Evolutionary conservation across 2,888 invertebrate species (phyloP).

Genomic region (Pandemis cinnamomeana): DNA sequence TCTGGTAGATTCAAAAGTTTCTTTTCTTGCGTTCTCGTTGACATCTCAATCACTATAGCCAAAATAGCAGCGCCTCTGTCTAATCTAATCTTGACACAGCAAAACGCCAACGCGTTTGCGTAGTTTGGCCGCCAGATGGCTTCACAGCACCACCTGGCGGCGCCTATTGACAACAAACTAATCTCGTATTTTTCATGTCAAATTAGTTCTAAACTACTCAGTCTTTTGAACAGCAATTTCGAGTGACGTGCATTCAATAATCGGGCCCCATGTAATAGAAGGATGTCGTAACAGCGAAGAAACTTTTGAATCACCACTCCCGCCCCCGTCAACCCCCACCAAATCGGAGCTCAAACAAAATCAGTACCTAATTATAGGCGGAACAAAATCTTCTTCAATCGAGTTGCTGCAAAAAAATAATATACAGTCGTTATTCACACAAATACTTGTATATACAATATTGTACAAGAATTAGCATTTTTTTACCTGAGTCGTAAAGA

Average conservation of each 20-base stretch:
- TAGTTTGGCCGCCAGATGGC: too few relatives aligned
- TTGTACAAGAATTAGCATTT: constrained; percentile 17
- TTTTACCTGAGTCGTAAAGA: constrained; percentile 73
- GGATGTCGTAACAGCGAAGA: not conserved
- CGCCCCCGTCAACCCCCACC: constrained; percentile 12
- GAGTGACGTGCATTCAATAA: too few relatives aligned
- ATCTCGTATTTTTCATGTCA: too few relatives aligned
- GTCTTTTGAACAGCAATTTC: too few relatives aligned
- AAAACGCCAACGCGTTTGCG: too few relatives aligned
- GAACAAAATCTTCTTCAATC: constrained; percentile 64
- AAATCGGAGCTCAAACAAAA: constrained; percentile 57
- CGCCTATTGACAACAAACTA: too few relatives aligned
- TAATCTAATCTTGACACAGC: too few relatives aligned
- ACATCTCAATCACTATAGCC: too few relatives aligned
- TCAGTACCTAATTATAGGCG: constrained; percentile 76
- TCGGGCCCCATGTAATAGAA: too few relatives aligned
- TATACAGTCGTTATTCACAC: constrained; percentile 58
- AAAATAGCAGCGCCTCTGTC: too few relatives aligned
- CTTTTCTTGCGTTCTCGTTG: not conserved
- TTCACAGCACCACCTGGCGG: too few relatives aligned
- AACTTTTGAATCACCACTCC: not conserved
- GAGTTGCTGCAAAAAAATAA: constrained; percentile 77
- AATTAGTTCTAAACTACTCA: too few relatives aligned
- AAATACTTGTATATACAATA: constrained; percentile 11
- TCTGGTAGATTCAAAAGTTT: not conserved